Percentiles rank a stretch among this genome's conserved stretches.
Evolutionary conservation across 2,888 invertebrate species (phyloP).

Genomic region (Gisinianus flammeolus): DNA sequence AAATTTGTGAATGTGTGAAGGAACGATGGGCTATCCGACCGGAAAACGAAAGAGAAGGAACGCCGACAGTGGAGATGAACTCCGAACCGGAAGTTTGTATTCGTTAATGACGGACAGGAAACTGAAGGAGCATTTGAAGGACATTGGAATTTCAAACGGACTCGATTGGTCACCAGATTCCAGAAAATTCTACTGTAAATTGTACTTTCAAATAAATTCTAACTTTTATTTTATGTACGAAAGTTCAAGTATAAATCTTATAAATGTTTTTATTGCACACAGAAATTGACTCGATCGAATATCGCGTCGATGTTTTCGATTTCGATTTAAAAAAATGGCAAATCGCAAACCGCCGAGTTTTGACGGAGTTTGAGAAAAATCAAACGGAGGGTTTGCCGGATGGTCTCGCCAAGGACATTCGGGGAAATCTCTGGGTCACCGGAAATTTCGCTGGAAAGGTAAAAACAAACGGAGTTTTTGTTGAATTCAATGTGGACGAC

Average conservation of each 20-base stretch:
- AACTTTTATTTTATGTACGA: no score
- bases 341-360: conserved; percentile 65
- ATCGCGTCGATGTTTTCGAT: conserved; percentile 54
- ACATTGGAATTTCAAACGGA: conserved; percentile 55
- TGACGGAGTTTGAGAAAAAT: conserved; percentile 68
- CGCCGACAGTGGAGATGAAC: no score
- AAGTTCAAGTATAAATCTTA: no score
- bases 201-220: no score
- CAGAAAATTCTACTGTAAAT: conserved; percentile 49
- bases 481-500: not conserved
- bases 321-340: conserved; percentile 46
- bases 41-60: no score
- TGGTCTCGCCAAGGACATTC: conserved; percentile 79
- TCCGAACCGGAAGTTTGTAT: conserved; percentile 53
- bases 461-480: not conserved
- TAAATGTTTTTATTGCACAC: no score
- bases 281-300: conserved; percentile 49
- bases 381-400: conserved; percentile 71
- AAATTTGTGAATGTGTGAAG: conserved; percentile 17
- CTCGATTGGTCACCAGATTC: conserved; percentile 52
- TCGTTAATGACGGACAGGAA: conserved; percentile 47
- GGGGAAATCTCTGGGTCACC: conserved; percentile 79
- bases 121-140: conserved; percentile 45
- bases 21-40: conserved; percentile 45
- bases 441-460: conserved; percentile 73